Conservation (phyloP, 2,113 vertebrate genomes). For the Calidris pugnax region DNA sequence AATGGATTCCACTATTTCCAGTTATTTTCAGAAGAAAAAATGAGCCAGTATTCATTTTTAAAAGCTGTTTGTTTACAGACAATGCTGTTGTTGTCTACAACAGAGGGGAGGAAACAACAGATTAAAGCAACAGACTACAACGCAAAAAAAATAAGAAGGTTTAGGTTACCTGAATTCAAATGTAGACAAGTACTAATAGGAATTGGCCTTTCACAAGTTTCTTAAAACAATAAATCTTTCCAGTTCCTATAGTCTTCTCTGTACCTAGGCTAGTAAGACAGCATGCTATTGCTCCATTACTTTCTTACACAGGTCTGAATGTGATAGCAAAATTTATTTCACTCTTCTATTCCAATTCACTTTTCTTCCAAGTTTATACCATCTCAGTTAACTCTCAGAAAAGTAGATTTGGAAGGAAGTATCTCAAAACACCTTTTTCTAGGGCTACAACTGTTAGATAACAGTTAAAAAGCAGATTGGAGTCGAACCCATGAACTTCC, state of each 20-base stretch:
- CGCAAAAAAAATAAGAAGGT: neutral
- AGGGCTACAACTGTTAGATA: neutral
- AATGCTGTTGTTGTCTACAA: neutral
- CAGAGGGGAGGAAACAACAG: neutral
- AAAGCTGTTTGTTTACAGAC: constrained; percentile 1
- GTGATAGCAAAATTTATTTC: neutral
- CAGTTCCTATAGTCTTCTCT: neutral
- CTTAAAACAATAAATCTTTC: neutral
- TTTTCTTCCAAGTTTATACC: neutral
- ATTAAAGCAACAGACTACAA: neutral
- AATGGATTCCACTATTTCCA: neutral
- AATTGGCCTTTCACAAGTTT: neutral
- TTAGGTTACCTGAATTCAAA: neutral
- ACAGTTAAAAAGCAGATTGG: neutral
- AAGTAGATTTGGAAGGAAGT: neutral
- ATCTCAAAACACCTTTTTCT: neutral
- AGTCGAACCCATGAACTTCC: neutral
- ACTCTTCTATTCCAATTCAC: neutral
- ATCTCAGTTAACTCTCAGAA: neutral
- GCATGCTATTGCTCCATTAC: neutral
- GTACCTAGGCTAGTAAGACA: neutral
- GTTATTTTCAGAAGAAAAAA: neutral
- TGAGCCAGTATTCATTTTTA: neutral
- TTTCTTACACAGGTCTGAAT: neutral
- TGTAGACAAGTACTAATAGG: neutral